Evolutionary conservation across 1,140 invertebrate species (phyloP), one percentile per base, ranked within the genome.

Genomic region (Lepidotrigona ventralis): DNA sequence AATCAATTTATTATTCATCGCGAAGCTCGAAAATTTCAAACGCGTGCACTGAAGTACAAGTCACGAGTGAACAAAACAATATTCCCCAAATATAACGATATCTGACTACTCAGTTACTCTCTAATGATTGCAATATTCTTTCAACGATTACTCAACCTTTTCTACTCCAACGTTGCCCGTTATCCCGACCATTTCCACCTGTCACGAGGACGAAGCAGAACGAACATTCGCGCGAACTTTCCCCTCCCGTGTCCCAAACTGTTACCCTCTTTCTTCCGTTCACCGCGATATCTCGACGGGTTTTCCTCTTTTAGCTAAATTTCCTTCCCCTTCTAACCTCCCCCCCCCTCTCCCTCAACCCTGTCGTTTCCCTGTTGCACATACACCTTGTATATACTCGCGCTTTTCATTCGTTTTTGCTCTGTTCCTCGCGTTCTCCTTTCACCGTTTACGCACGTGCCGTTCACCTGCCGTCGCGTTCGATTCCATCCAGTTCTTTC

Each of bases 401-500:
- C 51, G 80, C 73, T 82, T 82, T 77, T 77, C 80, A 82, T 68
- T 53, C 68, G 56, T 79, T 73, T 84, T 72, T 80, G 77, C 77
- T n/a, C 76, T 26, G 69, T 79, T 83, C 75, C 56, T 70, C 81
- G 81, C 75, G 75, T 39, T 84, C 82, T 84, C 77, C 82, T 84
- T 80, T 84, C 82, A 84, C 77, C 82, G 21, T 73, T 72, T 64
- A 80, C 77, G 82, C 82, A 84, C 82, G 82, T 84, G 82, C 82
- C 82, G 63, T 84, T 84, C 82, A 84, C 77, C 82, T 84, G 78
- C 70, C 78, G 82, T 74, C 70, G 78, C 60, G 78, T 84, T 73
- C 82, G 78, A 84, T 80, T 80, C 60, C 54, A 39, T 78, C 64
- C 56, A 54, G 54, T 60, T 72, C 33, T 58, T 82, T 70, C 81